These are phyloP conservation scores for Yoshiicerus persimilis DNA, from an alignment of 1,140 invertebrate genomes.

Conservation along the genomic window DNA sequence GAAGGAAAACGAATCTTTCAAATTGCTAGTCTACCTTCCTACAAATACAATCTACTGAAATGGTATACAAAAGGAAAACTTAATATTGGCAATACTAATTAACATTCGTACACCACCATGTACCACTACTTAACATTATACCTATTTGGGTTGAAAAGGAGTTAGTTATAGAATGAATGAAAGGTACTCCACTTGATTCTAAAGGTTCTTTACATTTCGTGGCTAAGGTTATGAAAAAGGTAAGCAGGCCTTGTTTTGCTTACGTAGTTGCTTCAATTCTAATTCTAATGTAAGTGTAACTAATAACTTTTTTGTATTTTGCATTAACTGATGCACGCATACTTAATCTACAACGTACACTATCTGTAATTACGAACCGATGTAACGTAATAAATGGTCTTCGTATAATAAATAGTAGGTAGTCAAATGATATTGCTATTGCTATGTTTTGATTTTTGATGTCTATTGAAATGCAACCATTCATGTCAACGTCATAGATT, in stretches of 20 bases:
- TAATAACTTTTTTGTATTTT: neutral
- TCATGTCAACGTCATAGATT: slow-evolving; percentile 2
- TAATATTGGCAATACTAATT: neutral
- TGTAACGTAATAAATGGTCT: neutral
- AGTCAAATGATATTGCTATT: neutral
- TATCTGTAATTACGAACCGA: neutral
- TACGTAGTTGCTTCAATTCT: neutral
- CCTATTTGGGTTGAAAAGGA: neutral
- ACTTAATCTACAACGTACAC: neutral
- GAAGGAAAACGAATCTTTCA: slow-evolving; percentile 3
- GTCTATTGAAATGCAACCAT: neutral
- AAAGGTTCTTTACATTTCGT: neutral
- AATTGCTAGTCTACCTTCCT: neutral
- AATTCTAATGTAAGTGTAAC: neutral
- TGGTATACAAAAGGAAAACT: neutral
- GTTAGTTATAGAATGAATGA: neutral
- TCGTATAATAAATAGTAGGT: neutral
- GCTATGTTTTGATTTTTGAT: neutral
- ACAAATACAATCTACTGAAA: neutral
- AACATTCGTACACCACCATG: neutral
- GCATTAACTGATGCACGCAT: slow-evolving; percentile 11
- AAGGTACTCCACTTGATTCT: neutral
- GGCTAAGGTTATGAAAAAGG: slow-evolving; percentile 22
- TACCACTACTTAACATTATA: neutral
- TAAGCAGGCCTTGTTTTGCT: neutral